Conservation (phyloP, 2,888 invertebrate genomes). For the Melolontha melolontha region DNA sequence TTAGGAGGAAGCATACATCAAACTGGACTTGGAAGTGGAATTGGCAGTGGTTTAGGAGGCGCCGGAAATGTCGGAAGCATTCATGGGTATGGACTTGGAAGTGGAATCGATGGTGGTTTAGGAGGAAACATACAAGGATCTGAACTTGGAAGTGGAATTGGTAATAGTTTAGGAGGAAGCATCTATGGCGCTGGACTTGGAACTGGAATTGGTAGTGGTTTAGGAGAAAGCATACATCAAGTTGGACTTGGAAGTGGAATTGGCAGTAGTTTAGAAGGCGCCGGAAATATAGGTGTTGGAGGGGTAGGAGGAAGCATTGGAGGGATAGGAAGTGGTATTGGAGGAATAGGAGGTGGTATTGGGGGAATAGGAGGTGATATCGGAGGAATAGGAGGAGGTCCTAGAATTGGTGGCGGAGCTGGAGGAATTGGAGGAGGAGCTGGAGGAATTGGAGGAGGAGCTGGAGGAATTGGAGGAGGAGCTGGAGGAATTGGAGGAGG, state of each 20-base stretch:
- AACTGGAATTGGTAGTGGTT: slow-evolving; percentile 44
- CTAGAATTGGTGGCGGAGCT: slow-evolving; percentile 4
- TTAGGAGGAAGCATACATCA: too few species aligned
- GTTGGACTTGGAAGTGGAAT: slow-evolving; percentile 3
- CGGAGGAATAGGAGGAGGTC: slow-evolving; percentile 37
- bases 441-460: slow-evolving; percentile 57
- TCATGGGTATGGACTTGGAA: slow-evolving; percentile 56
- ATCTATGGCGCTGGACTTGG: slow-evolving; percentile 54
- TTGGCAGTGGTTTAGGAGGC: slow-evolving; percentile 4
- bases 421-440: slow-evolving; percentile 50
- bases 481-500: slow-evolving; percentile 56
- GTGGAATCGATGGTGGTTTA: slow-evolving; percentile 44
- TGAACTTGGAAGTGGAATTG: slow-evolving; percentile 56
- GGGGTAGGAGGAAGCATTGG: slow-evolving; percentile 18
- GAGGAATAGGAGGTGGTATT: slow-evolving; percentile 39
- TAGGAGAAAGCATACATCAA: slow-evolving; percentile 7
- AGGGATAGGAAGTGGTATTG: slow-evolving; percentile 18
- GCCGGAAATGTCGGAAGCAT: too few species aligned
- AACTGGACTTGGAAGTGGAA: slow-evolving; percentile 57
- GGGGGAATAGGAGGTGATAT: slow-evolving; percentile 43
- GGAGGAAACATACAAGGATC: slow-evolving; percentile 39
- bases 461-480: slow-evolving; percentile 57
- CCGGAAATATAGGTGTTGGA: slow-evolving; percentile 8
- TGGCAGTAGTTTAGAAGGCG: slow-evolving; percentile 2
- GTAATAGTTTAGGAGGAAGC: slow-evolving; percentile 6